These are phyloP conservation scores for Bombus soroeensis DNA, from an alignment of 1,140 invertebrate genomes.

Conservation along the genomic window DNA sequence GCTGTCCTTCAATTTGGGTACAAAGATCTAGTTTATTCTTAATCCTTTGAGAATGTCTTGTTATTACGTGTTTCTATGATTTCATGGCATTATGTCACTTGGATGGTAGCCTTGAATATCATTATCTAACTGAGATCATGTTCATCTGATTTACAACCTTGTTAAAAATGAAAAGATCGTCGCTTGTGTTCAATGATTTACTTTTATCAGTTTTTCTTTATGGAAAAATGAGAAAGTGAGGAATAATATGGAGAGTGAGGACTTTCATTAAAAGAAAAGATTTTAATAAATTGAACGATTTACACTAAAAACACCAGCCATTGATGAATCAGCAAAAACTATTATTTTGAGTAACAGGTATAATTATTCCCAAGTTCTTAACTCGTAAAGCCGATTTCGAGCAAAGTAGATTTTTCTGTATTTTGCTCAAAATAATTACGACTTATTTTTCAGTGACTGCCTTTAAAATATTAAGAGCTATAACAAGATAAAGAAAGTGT, in stretches of 20 bases:
- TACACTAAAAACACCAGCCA: not conserved
- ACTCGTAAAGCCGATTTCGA: too few species aligned
- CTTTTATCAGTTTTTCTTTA: not conserved
- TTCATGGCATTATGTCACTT: not conserved
- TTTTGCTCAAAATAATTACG: too few species aligned
- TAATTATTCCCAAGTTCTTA: too few species aligned
- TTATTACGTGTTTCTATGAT: conserved; percentile 4
- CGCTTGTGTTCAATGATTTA: too few species aligned
- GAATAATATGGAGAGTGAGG: not conserved
- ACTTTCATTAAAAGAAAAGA: not conserved
- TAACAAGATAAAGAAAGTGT: too few species aligned
- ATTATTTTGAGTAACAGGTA: not conserved
- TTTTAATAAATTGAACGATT: not conserved
- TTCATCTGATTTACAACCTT: not conserved
- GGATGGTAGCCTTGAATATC: not conserved
- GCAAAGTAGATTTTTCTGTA: too few species aligned
- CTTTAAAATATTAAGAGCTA: too few species aligned
- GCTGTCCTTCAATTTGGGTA: not conserved
- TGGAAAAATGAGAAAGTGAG: not conserved
- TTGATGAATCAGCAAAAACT: not conserved
- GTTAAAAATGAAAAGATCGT: too few species aligned
- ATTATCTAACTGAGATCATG: not conserved
- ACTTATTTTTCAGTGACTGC: too few species aligned
- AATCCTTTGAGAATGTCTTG: not conserved
- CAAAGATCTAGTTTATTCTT: not conserved